These are phyloP conservation scores for Drosophila repletoides DNA, from an alignment of 1,140 invertebrate species.

Conservation along the genomic window DNA sequence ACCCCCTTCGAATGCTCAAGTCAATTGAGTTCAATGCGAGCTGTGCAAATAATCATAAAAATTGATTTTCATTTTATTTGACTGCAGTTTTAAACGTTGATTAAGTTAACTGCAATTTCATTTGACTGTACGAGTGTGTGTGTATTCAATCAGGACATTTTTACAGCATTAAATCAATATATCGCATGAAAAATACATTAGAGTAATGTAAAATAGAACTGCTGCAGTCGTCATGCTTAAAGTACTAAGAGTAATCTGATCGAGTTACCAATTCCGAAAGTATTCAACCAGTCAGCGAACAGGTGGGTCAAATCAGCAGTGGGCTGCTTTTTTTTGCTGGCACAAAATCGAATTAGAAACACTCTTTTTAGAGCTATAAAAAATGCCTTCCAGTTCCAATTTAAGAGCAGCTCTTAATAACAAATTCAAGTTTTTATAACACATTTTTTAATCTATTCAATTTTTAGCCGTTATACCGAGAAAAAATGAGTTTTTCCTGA, in stretches of 20 bases:
- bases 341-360: neutral
- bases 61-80: slow-evolving; percentile 18
- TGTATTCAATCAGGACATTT: slow-evolving; percentile 17
- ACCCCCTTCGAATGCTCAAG: slow-evolving; percentile 19
- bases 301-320: slow-evolving; percentile 42
- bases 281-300: slow-evolving; percentile 45
- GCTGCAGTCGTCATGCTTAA: slow-evolving; percentile 68
- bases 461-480: too few species aligned
- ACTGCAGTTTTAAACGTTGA: slow-evolving; percentile 30
- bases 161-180: slow-evolving; percentile 2
- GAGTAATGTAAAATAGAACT: slow-evolving; percentile 62
- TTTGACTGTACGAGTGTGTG: slow-evolving; percentile 28
- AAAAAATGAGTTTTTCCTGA: too few species aligned
- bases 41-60: slow-evolving; percentile 58
- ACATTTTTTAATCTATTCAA: too few species aligned
- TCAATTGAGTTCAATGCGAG: slow-evolving; percentile 59
- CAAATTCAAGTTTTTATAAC: too few species aligned
- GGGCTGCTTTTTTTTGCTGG: too few species aligned
- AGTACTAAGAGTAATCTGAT: slow-evolving; percentile 65
- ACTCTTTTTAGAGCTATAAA: neutral
- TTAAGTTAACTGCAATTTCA: slow-evolving; percentile 65
- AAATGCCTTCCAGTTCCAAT: too few species aligned
- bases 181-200: slow-evolving; percentile 22
- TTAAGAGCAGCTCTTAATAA: too few species aligned
- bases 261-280: slow-evolving; percentile 64